Base-by-base conservation (phyloP, 2,797 vertebrate species). In the Smutsia gigantea region DNA sequence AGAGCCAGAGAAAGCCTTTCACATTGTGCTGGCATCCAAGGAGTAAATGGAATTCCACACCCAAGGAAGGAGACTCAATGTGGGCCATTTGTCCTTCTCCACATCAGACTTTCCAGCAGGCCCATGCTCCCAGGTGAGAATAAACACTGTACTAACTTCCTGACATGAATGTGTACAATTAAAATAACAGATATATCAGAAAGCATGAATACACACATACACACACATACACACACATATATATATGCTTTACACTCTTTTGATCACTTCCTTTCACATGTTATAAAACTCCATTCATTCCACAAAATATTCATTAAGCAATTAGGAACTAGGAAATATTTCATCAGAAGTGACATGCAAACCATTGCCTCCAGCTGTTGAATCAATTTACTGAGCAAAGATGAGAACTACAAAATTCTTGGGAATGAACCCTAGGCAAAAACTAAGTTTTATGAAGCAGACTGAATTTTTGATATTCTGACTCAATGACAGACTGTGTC, bases 261-360 rank as follows among this genome's bases (percentile, higher is more conserved):
- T 85, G n/a, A 96, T 97, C 85, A 78, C 87, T 77, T 93, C 77
- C 37, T 86, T 87, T 91, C 51, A 66, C 7, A 61, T 66, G 25
- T 5, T 87, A 71, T 88, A 72, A 93, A 92, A 89, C n/a, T 94
- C 71, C 78, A 88, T 18, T 95, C 59, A 95, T 88, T 96, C 63
- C 34, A 90, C 66, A 90, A 93, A 74, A 91, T 88, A 89, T 49
- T 82, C 79, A 94, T 88, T 83, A 93, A 77, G 59, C 53, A 96
- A 93, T 88, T 91, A 89, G 51, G 21, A 91, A 91, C 68, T 91
- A 46, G 68, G 90, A 93, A 91, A 88, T 93, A 92, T 69, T 81
- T 95, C 39, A 83, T 92, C 84, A 78, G 81, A 93, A 94, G 55
- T 91, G 78, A 83, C 68, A 71, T 14, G 21, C 27, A 95, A 92